Base-by-base conservation (phyloP, 1,140 invertebrate species). In the Drosophila serrata region DNA sequence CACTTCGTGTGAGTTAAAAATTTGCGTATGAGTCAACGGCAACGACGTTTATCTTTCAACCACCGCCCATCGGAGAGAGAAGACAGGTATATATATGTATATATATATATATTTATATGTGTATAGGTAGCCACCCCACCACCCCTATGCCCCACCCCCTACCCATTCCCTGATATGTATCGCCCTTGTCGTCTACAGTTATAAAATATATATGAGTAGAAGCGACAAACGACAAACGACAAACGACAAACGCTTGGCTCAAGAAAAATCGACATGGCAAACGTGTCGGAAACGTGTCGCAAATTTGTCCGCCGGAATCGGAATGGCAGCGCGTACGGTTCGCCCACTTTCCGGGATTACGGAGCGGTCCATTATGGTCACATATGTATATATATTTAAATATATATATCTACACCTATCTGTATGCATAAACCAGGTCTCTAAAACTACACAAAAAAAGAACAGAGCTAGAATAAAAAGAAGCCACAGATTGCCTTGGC, bases 221-320 rank as follows among this genome's bases (percentile, higher is more conserved):
- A 31, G 63, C 73, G 75, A 68, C 79, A 78, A 75, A 79, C 75
- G 82, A 72, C 75, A 87, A 82, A 31, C 48, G 48, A 13, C 49
- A 53, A 53, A 37, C 69, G 49, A 37, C 49, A 33, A 37, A 49
- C 48, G 48, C 31, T 80, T 73, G 75, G 85, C 84, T 78, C 79
- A 90, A 88, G 85, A 88, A 88, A 88, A 88, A 88, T 88, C 81
- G 85, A 88, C 84, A 80, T 90, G 85, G 85, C 68, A 73, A 88
- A 90, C 80, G 85, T 87, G 84, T 82, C 84, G 84, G 53, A 87
- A 87, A 87, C 84, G 84, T 88, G 84, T 81, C 85, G 82, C 84
- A 84, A 88, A 88, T 88, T 88, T 90, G 80, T 90, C 67, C 63
- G 39, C 33, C 59, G 40, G 63, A 60, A 63, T 63, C 63, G 61